These are phyloP conservation scores for Linurgus olivaceus DNA, from an alignment of 2,797 vertebrate genomes.

Conservation along the genomic window DNA sequence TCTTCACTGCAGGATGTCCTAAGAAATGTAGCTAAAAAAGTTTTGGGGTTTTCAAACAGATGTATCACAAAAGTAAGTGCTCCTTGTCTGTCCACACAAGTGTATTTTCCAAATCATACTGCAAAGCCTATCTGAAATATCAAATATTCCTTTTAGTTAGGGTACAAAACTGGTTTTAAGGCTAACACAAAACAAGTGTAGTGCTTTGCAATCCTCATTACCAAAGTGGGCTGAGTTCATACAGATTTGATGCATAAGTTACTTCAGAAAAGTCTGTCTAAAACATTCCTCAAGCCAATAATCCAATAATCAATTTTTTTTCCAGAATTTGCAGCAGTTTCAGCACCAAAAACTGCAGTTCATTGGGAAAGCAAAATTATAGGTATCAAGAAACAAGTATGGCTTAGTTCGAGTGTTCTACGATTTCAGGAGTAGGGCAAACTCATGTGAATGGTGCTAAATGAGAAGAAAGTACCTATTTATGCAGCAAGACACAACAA, in stretches of 20 bases:
- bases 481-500: not conserved
- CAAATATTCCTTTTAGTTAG: not conserved
- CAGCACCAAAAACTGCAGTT: not conserved
- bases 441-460: not conserved
- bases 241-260: not conserved
- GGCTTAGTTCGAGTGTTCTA: not conserved
- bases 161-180: not conserved
- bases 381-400: not conserved
- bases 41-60: not conserved
- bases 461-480: not conserved
- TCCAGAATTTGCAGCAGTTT: not conserved
- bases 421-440: not conserved
- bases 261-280: not conserved
- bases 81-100: not conserved
- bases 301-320: not conserved
- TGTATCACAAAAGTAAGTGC: not conserved
- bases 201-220: not conserved
- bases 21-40: not conserved
- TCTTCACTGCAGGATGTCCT: rapidly evolving
- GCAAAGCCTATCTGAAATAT: not conserved
- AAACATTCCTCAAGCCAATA: not conserved
- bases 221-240: not conserved
- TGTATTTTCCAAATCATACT: not conserved
- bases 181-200: not conserved
- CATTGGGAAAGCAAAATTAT: not conserved